These are phyloP conservation scores for Montipora efflorescens DNA, from an alignment of 64 coral and sea anemone species.

Conservation along the genomic window DNA sequence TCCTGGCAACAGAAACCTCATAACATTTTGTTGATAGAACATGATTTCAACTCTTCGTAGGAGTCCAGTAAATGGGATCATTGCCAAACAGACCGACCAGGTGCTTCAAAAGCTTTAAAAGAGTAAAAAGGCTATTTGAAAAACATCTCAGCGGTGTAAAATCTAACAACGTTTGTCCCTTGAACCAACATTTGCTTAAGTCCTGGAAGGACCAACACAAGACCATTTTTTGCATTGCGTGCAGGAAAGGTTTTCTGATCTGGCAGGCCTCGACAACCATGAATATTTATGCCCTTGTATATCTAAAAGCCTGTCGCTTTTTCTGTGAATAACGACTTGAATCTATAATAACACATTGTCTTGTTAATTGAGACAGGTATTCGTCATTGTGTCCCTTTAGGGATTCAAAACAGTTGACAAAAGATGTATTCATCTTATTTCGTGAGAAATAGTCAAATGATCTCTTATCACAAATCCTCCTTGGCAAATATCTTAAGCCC, in stretches of 20 bases:
- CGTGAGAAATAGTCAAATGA: background rate
- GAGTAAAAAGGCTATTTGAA: background rate
- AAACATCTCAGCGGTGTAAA: background rate
- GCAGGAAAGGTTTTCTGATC: background rate
- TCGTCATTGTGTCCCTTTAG: background rate
- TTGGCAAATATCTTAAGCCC: background rate
- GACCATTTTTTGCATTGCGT: conserved; percentile 19
- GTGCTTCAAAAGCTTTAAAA: background rate
- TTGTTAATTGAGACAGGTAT: conserved; percentile 26
- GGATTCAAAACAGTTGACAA: conserved; percentile 1
- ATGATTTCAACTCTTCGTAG: background rate
- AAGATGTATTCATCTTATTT: background rate
- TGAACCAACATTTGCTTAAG: background rate
- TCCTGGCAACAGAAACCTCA: background rate
- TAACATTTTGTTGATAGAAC: background rate
- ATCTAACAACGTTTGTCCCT: background rate
- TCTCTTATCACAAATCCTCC: background rate
- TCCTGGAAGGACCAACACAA: background rate
- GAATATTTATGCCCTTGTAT: conserved; percentile 38
- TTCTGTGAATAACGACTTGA: conserved; percentile 10
- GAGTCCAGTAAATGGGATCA: background rate
- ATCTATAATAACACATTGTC: conserved; percentile 44
- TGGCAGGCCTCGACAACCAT: background rate
- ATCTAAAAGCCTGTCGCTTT: conserved; percentile 10
- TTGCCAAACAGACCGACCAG: background rate